Base-by-base conservation (phyloP, 53 echinoderm and acorn worm species). In the Crossaster papposus region DNA sequence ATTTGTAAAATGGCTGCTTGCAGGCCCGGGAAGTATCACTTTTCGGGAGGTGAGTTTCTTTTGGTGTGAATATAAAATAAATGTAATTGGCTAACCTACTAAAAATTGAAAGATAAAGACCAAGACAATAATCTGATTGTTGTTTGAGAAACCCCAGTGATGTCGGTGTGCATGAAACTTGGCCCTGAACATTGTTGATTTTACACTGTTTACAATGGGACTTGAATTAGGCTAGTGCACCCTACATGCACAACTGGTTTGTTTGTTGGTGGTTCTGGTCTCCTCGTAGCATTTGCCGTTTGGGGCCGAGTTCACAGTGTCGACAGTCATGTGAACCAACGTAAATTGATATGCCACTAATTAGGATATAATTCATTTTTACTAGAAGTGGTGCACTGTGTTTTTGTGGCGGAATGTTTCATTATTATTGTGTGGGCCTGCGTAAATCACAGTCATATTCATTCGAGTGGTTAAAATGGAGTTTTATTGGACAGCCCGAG, bases 341-440 rank as follows among this genome's bases (percentile, higher is more conserved):
- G 58, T 55, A 87, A 76, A 26, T 30, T 77, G 87, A 87, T 76
- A 87, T 35, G n/a, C 36, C 76, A 36, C 76, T 87, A 87, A 87
- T 87, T 87, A 87, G 87, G 77, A 33, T 63, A 54, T 87, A 87
- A 76, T 55, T 87, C 87, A 87, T 76, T 71, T 51, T 72, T 14
- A 31, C 85, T 12, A 83, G 50, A 36, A 65, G 65, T 37, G 50
- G 31, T 83, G 70, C 38, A 70, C 83, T 37, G 20, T 22, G 30
- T 50, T 85, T n/a, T 72, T 85, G 53, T 72, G 29, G 51, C 54
- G 73, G 85, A 85, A 85, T 85, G 85, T 72, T 85, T 85, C 85
- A 72, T 72, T 85, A 36, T 51, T 85, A 72, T 30, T 72, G 85
- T 50, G 70, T 70, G 29, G 70, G 29, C 32, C n/a, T n/a, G 55